Conservation (phyloP, 2,888 invertebrate species). For the Deilephila elpenor region DNA sequence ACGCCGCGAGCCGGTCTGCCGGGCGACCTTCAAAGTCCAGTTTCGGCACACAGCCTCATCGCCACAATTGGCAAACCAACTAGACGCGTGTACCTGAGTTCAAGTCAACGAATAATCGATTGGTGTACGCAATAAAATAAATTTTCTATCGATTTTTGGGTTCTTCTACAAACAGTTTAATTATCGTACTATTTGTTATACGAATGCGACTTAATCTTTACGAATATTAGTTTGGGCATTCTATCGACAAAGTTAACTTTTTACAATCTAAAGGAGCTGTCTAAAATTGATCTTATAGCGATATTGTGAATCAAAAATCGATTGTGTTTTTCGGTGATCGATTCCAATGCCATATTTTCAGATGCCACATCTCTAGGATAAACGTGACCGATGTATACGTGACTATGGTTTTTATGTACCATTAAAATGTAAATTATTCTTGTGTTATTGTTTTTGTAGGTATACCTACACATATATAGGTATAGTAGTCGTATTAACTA, state of each 20-base stretch:
- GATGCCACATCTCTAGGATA: neutral
- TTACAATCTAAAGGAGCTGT: no score
- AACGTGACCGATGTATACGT: slow-evolving; percentile 12
- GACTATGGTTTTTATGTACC: slow-evolving; percentile 17
- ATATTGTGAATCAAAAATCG: neutral
- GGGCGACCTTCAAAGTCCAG: slow-evolving; percentile 70
- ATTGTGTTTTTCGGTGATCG: no score
- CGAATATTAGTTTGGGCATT: no score
- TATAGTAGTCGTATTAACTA: neutral
- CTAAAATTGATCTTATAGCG: neutral
- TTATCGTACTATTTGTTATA: no score
- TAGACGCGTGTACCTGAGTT: slow-evolving; percentile 46
- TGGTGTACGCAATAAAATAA: neutral
- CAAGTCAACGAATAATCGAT: slow-evolving; percentile 3
- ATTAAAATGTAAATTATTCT: slow-evolving; percentile 11
- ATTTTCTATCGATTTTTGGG: neutral
- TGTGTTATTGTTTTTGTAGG: neutral
- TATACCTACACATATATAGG: neutral
- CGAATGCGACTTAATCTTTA: no score
- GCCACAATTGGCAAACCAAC: slow-evolving; percentile 65
- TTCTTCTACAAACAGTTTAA: neutral
- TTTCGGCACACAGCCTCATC: slow-evolving; percentile 62
- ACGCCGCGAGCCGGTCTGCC: slow-evolving; percentile 15
- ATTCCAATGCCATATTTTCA: neutral
- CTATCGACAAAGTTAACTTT: no score